Conservation (phyloP, 2,888 invertebrate genomes). For the Microdon myrmicae region DNA sequence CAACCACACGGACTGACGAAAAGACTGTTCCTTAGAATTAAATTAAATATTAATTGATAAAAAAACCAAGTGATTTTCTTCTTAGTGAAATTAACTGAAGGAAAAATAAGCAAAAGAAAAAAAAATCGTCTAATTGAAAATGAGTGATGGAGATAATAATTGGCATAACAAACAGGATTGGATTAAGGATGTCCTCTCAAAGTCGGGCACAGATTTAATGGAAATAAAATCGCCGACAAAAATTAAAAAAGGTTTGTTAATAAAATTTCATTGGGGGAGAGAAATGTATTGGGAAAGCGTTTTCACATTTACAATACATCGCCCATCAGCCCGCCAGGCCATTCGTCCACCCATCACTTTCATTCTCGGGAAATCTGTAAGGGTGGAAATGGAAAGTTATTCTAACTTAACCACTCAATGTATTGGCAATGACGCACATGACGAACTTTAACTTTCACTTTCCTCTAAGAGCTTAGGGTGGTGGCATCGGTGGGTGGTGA, state of each 20-base stretch:
- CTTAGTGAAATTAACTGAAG: background rate
- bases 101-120: background rate
- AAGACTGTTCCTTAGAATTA: constrained; percentile 38
- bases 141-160: constrained; percentile 57
- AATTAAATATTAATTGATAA: constrained; percentile 2
- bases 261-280: constrained; percentile 42
- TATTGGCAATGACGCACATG: constrained; percentile 22
- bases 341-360: constrained; percentile 6
- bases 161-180: constrained; percentile 67
- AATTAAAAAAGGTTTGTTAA: constrained; percentile 58
- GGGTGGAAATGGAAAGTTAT: too few species aligned
- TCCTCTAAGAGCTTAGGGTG: background rate
- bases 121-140: constrained; percentile 60
- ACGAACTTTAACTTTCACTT: constrained; percentile 45
- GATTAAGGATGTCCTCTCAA: constrained; percentile 69
- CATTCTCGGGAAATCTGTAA: too few species aligned
- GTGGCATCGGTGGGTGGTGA: constrained; percentile 21
- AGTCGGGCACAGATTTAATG: constrained; percentile 65
- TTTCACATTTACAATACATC: background rate
- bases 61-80: background rate
- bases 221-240: constrained; percentile 60
- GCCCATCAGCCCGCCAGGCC: constrained; percentile 2
- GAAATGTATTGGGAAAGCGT: background rate
- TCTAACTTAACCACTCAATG: too few species aligned
- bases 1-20: constrained; percentile 34